Evolutionary conservation across 2,797 vertebrate genomes (phyloP).

Genomic region (Allobates femoralis): DNA sequence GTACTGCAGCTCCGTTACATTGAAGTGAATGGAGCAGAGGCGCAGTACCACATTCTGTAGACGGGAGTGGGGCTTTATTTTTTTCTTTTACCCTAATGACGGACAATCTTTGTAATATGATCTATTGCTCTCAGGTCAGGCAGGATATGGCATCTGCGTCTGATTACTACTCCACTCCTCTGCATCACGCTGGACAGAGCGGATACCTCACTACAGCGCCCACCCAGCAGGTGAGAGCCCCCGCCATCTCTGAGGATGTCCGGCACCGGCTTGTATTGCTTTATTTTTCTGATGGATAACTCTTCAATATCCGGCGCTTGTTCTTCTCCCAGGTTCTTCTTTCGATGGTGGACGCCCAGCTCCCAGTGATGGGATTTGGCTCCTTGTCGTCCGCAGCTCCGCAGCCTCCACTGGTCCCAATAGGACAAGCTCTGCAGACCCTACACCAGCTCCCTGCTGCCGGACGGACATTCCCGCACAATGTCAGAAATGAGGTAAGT

Average conservation of each 20-base stretch:
- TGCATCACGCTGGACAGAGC: constrained; percentile 72
- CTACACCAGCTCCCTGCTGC: constrained; percentile 60
- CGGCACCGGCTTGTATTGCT: background rate
- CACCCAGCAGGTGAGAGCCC: constrained; percentile 71
- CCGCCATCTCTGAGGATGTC: background rate
- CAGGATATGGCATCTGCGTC: constrained; percentile 73
- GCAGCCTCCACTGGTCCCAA: constrained; percentile 68
- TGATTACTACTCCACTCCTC: constrained; percentile 72
- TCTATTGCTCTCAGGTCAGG: constrained; percentile 67
- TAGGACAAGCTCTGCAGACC: constrained; percentile 70
- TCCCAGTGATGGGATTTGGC: constrained; percentile 72
- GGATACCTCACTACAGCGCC: constrained; percentile 72
- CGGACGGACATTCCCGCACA: background rate
- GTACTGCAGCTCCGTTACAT: too few relatives aligned
- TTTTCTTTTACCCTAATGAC: too few relatives aligned
- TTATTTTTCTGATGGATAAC: background rate
- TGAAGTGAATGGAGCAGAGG: too few relatives aligned
- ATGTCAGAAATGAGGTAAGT: background rate
- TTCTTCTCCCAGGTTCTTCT: constrained; percentile 70
- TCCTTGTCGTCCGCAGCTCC: constrained; percentile 66
- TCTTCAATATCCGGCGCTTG: background rate
- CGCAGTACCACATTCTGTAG: too few relatives aligned
- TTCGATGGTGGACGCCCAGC: constrained; percentile 72
- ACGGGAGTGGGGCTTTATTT: too few relatives aligned
- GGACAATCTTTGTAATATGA: background rate